Evolutionary conservation across 2,113 vertebrate species (phyloP).

Genomic region (Marcusenius ussheri): DNA sequence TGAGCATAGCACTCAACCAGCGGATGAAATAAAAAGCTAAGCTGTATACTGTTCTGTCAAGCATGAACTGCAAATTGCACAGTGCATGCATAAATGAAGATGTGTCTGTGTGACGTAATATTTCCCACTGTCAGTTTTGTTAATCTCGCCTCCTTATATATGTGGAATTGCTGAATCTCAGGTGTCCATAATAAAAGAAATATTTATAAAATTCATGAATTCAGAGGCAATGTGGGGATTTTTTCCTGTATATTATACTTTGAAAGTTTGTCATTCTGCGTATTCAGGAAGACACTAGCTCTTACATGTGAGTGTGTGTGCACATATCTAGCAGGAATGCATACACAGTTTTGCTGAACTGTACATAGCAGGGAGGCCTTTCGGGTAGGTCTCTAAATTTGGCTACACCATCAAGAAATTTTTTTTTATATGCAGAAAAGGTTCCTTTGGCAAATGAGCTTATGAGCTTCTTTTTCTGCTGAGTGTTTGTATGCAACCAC

Average conservation of each 20-base stretch:
- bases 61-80: neutral
- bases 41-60: neutral
- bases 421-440: constrained; percentile 31
- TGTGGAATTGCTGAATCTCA: neutral
- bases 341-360: constrained; percentile 19
- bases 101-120: neutral
- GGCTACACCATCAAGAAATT: constrained; percentile 17
- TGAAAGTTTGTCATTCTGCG: neutral
- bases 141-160: constrained; percentile 1
- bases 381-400: constrained; percentile 39
- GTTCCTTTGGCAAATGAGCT: constrained; percentile 34
- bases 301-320: neutral
- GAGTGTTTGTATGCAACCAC: constrained; percentile 6
- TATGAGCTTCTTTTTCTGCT: constrained; percentile 29
- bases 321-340: constrained; percentile 6
- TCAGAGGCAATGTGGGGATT: neutral
- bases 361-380: constrained; percentile 33
- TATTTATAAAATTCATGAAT: neutral
- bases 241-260: neutral
- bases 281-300: neutral
- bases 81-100: neutral
- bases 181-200: neutral
- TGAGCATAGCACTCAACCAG: neutral
- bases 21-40: neutral
- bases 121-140: neutral